Conservation (phyloP, 2,797 vertebrate species). For the Lepilemur ruficaudatus region DNA sequence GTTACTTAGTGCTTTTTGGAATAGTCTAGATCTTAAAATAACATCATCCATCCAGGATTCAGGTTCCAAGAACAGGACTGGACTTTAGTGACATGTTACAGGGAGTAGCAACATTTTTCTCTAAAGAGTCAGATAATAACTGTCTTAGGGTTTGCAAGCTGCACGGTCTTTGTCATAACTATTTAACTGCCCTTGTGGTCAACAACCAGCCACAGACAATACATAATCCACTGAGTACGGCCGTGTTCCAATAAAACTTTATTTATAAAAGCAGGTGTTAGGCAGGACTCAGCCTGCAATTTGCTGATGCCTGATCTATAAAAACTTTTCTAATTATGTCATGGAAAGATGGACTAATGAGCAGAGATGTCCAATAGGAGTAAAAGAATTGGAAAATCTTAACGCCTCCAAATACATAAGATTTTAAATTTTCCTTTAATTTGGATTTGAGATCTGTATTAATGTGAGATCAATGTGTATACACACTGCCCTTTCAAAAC, state of each 20-base stretch:
- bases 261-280: not conserved
- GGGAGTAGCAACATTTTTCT: not conserved
- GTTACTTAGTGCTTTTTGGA: not conserved
- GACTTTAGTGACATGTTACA: not conserved
- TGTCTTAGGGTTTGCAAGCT: not conserved
- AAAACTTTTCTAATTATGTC: not conserved
- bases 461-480: not conserved
- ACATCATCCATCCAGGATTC: not conserved
- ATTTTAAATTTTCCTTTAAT: conserved; percentile 1
- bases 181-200: not conserved
- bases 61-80: not conserved
- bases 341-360: not conserved
- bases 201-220: not conserved
- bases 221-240: not conserved
- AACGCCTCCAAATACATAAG: not conserved
- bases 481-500: not conserved
- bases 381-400: not conserved
- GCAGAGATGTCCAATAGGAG: not conserved
- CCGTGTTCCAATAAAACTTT: conserved; percentile 48
- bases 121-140: not conserved
- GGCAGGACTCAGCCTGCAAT: not conserved
- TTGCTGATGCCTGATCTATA: not conserved
- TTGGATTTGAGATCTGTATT: not conserved
- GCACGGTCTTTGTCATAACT: not conserved
- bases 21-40: not conserved